Evolutionary conservation across 2,888 invertebrate species (phyloP), one percentile per base, ranked within the genome.

Genomic region (Drosophila antonietae): DNA sequence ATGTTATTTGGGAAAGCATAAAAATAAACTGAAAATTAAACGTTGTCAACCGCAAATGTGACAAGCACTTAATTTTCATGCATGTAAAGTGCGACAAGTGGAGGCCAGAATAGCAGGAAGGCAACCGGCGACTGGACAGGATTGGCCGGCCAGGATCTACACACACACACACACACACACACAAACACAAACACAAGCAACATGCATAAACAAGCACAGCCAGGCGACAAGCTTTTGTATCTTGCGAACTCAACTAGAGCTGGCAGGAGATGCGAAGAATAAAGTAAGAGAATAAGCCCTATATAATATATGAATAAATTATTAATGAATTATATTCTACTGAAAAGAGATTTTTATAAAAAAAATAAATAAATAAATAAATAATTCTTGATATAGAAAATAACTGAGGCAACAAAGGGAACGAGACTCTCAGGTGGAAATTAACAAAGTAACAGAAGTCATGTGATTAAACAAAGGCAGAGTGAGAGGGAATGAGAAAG

Each of bases 21-120:
- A 73, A 81, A 82, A 87, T 74, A 77, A 73, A 85, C 78, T 68
- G 78, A 78, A 89, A 89, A 83, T 89, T 89, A 84, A 86, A 87
- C 89, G 89, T 80, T 89, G 81, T 89, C 84, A 86, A 83, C 84
- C 84, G 84, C 84, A 88, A 84, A 88, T 84, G 89, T 88, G 84
- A 84, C 84, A 84, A 78, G 84, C 87, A 84, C 84, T 89, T 84
- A 83, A 84, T 84, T 88, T 84, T 83, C 89, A 81, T 84, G 79
- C 74, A 80, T 83, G 87, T 75, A 83, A 87, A 86, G 72, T 71
- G 81, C 72, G 83, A 67, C 76, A 81, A 82, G 80, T 75, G 68
- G 67, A 66, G 68, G 79, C 66, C 66, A 69, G 65, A 57, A 65
- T 64, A 79, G 62, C 75, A 62, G 73, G 51, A 65, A 62, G 58